These are phyloP conservation scores for Euwallacea fornicatus DNA, from an alignment of 1,140 invertebrate genomes.

Conservation along the genomic window DNA sequence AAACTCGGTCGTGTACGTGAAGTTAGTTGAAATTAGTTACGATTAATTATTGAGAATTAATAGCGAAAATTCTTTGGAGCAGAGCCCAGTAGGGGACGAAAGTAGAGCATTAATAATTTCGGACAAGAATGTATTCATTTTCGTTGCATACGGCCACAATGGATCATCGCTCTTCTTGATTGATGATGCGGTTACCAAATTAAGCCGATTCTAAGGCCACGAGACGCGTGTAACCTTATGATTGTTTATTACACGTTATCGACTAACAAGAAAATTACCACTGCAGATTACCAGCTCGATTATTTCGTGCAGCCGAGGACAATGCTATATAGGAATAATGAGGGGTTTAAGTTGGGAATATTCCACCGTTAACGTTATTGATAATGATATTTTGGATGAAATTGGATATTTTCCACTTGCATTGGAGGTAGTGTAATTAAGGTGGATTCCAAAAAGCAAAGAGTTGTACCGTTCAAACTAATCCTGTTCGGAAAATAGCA, in stretches of 20 bases:
- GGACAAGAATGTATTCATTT: slow-evolving; percentile 30
- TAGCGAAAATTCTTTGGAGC: slow-evolving; percentile 23
- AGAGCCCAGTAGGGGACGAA: slow-evolving; percentile 30
- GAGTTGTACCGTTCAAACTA: no score
- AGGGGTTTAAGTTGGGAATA: no score
- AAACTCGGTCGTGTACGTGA: no score
- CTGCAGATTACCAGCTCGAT: neutral
- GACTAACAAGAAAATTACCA: slow-evolving; percentile 11
- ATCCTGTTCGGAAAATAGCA: no score
- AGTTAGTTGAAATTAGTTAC: neutral
- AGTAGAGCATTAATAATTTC: slow-evolving; percentile 34
- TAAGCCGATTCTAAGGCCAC: slow-evolving; percentile 18
- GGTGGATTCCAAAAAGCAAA: no score
- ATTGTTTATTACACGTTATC: slow-evolving; percentile 13
- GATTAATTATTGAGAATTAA: slow-evolving; percentile 28
- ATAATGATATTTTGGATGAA: no score
- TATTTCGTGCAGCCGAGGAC: no score
- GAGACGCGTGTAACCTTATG: slow-evolving; percentile 24
- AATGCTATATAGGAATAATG: no score
- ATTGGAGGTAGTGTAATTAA: no score
- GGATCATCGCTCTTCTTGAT: slow-evolving; percentile 23
- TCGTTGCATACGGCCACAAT: slow-evolving; percentile 23
- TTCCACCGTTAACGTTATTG: no score
- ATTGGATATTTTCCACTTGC: no score
- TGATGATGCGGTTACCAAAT: slow-evolving; percentile 35